Evolutionary conservation across 2,797 vertebrate species (phyloP), one percentile per base, ranked within the genome.

Genomic region (Oceanodroma leucorhoa): DNA sequence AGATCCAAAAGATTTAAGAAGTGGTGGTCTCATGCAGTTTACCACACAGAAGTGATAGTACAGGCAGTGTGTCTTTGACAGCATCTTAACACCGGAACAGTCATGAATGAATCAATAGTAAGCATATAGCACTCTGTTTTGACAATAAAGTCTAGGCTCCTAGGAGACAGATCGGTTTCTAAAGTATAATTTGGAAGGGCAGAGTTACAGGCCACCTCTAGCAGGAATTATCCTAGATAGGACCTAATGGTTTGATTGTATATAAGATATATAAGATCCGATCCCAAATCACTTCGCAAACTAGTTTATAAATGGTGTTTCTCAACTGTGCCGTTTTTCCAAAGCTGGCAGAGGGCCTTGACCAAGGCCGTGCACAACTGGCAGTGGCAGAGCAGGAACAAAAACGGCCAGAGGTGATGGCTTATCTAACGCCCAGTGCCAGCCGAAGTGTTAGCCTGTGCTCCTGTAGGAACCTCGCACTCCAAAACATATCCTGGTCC

Each of bases 331-430:
- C 19, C 1, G 0, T 29, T 79, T 21, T 18, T 30, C n/a, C 40
- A 30, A 22, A 30, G 83, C 54, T 38, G 40, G n/a, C 24, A 0
- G 1, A 19, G 26, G 46, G 27, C 69, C 6, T 22, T 29, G 30
- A 4, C 24, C n/a, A 14, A 5, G 11, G 40, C 53, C 0, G 0
- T 3, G 76, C 10, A 9, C 20, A 10, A 3, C 41, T 50, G n/a
- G 40, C 45, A 17, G 22, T 22, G 77, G 34, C 85, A 43, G 55
- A 43, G 7, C 17, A 45, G 67, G 22, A 26, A 1, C 32, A 19
- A 1, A 34, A 27, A 6, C 8, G 21, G 76, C 62, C 60, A 13
- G 11, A 24, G 51, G 20, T 30, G 21, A 8, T 41, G 4, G 18
- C 32, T 46, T 16, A 18, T 5, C 22, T 5, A 6, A 5, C 0